A percentile compares a stretch with the other conserved stretches of the same genome.
Conservation (phyloP, 2,797 vertebrate genomes). For the Epinephelus coioides region DNA sequence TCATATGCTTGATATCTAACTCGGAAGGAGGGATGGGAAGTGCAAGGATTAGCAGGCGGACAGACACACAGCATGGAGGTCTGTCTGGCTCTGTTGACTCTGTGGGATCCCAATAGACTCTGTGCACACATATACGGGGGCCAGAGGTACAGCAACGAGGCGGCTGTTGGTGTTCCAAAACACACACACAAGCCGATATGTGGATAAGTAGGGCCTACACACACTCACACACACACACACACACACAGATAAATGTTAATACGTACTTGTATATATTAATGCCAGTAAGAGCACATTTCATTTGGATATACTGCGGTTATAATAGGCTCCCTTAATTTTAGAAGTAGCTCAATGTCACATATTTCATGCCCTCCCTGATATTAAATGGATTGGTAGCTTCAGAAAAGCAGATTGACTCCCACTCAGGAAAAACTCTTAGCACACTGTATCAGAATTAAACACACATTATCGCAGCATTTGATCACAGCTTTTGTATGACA, state of each 20-base stretch:
- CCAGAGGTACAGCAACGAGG: slow-evolving; percentile 26
- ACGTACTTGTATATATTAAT: slow-evolving; percentile 17
- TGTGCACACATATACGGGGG: slow-evolving; percentile 35
- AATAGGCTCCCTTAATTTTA: slow-evolving; percentile 42
- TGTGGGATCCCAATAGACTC: slow-evolving; percentile 55
- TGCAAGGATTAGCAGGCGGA: slow-evolving; percentile 67
- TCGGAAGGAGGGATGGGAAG: slow-evolving; percentile 53
- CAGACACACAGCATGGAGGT: slow-evolving; percentile 60
- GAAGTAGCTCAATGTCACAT: slow-evolving; percentile 30
- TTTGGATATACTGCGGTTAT: slow-evolving; percentile 12
- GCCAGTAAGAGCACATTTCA: slow-evolving; percentile 14
- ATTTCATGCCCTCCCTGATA: slow-evolving; percentile 27
- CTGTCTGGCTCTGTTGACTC: slow-evolving; percentile 69
- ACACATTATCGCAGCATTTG: slow-evolving; percentile 45
- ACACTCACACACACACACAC: not conserved
- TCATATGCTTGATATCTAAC: slow-evolving; percentile 73
- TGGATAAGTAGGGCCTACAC: slow-evolving; percentile 3
- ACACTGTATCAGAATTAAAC: slow-evolving; percentile 43
- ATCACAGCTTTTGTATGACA: slow-evolving; percentile 22
- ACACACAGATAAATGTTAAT: slow-evolving; percentile 27
- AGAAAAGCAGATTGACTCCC: slow-evolving; percentile 51
- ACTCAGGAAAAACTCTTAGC: slow-evolving; percentile 22
- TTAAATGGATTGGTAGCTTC: slow-evolving; percentile 42
- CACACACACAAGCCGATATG: slow-evolving; percentile 22
- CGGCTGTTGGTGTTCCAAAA: slow-evolving; percentile 35